Evolutionary conservation across 2,797 vertebrate species (phyloP), one percentile per base, ranked within the genome.

Genomic region (Cossypha niveicapilla): DNA sequence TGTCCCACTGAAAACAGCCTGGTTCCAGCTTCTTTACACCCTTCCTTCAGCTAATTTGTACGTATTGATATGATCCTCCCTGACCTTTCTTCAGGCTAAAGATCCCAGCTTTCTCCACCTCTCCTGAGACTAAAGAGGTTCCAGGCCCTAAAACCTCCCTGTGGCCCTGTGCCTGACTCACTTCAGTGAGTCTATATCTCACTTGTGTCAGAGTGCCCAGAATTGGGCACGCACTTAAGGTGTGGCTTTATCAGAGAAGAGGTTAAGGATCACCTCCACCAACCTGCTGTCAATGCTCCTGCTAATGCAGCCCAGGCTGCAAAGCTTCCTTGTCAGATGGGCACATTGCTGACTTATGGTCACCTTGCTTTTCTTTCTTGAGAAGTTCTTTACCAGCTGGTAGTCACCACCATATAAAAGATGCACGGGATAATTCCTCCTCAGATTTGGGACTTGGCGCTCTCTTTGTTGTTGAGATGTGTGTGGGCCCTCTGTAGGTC

Each of bases 51-150:
- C 50, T 57, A 37, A 42, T 62, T 57, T 72, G 15, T 13, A 37
- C 0, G 0, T 25, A 9, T 34, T 82, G 21, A 30, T 35, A 44
- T 47, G 10, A 47, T 18, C 5, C 3, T 28, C 14, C 7, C 22
- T 27, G 18, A 66, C 27, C 13, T 44, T 75, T 77, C 19, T 60
- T 24, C 37, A 39, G 18, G n/a, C 13, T 72, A 19, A 72, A 57
- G n/a, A 76, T 53, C 39, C 6, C n/a, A 75, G 8, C 6, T 44
- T 91, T 80, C 11, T 62, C 13, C 18, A 24, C 7, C 13, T 62
- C n/a, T 79, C 11, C 30, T 67, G 37, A 41, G 7, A 42, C 0
- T 4, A 75, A 70, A 67, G 34, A 11, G 62, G 16, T 2, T 70
- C 8, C 35, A 63, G 34, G 7, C 7, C 21, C 16, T 61, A 45